Base-by-base conservation (phyloP, 2,888 invertebrate genomes). In the Thecophora atra region DNA sequence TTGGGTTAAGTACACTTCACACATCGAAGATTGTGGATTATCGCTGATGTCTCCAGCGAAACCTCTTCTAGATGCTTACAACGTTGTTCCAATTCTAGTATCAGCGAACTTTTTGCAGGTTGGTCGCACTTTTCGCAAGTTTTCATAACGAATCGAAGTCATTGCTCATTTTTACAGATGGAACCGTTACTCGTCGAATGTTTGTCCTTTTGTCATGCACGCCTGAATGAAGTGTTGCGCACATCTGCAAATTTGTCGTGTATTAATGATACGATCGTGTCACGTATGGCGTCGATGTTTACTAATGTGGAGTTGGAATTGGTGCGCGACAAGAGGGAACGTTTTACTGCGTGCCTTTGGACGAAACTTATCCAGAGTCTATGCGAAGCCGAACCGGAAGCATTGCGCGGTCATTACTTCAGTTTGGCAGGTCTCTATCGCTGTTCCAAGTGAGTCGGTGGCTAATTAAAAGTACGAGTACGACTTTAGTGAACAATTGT, bases 21-120 rank as follows among this genome's bases (percentile, higher is more conserved):
- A 68, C 13, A 75, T 19, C 7, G 64, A 52, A n/a, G 26, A 62
- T 69, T 51, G n/a, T 8, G 62, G 8, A 4, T 75, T 81, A 4
- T 72, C 75, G 8, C 19, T 77, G 90, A 91, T 89, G 7, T 8
- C 58, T 19, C 3, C 30, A 4, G 79, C n/a, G n/a, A n/a, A 77
- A 0, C 94, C 94, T 0, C 85, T 88, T 58, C 85, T 94, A 58
- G 96, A 96, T 83, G 89, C 94, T 0, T 91, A 90, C 80, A 97
- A 95, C 85, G 97, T 97, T 1, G 91, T 98, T 70, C 97, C 97
- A 0, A 94, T 98, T 69, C 89, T 98, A 74, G 96, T 98, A 0
- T 98, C 97, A 0, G 97, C 98, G 0, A 95, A 96, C 44, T 98
- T 98, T 84, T 88, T 98, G 30, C 93, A 90, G 87, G 90, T 89